A percentile compares a stretch with the other conserved stretches of the same genome.
Evolutionary conservation across 2,113 vertebrate species (phyloP).

Genomic region (Falco punctatus): DNA sequence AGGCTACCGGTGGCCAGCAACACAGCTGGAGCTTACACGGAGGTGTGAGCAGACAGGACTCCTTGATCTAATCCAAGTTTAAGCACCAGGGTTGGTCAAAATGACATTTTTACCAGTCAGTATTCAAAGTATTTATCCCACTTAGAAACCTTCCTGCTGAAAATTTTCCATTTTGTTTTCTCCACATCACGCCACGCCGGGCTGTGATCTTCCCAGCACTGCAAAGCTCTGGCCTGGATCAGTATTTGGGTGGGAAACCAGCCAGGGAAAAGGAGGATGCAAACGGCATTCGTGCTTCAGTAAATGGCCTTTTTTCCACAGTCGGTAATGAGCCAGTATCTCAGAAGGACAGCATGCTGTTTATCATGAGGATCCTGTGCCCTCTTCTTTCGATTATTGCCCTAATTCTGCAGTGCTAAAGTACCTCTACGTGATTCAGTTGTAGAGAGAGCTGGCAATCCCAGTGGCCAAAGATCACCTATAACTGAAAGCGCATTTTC

Average conservation of each 20-base stretch:
- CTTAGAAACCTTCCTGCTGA: not conserved
- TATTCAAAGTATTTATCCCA: not conserved
- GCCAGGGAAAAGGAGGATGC: not conserved
- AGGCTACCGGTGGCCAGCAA: not conserved
- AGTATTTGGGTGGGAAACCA: not conserved
- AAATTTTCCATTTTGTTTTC: not conserved
- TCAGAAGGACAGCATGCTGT: not conserved
- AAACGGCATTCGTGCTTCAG: not conserved
- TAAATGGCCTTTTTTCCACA: not conserved
- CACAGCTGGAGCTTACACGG: not conserved
- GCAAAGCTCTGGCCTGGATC: not conserved
- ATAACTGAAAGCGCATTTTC: not conserved
- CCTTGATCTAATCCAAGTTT: too few species aligned
- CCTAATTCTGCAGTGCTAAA: not conserved
- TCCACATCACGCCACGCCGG: fast-evolving
- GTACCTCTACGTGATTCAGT: not conserved
- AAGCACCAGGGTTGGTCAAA: not conserved
- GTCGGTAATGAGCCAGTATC: not conserved
- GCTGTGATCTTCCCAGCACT: not conserved
- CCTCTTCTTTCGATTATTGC: not conserved
- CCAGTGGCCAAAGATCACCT: not conserved
- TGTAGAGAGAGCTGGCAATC: not conserved
- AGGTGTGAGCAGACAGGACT: not conserved
- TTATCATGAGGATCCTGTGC: not conserved
- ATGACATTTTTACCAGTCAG: not conserved